Evolutionary conservation across 2,888 invertebrate species (phyloP).

Genomic region (Neelides folsomi): DNA sequence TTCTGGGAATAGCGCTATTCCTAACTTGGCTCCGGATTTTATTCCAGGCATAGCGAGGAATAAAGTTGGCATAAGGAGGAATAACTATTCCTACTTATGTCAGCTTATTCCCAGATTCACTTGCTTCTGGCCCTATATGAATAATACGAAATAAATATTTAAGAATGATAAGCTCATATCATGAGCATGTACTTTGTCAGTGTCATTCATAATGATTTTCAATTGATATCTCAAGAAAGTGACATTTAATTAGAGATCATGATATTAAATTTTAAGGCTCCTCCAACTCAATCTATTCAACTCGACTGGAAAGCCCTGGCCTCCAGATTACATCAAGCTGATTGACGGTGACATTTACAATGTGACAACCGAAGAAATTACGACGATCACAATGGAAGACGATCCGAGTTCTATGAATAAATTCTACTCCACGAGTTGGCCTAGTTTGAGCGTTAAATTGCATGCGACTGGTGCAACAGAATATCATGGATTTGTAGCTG

Average conservation of each 20-base stretch:
- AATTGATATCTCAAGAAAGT: not conserved
- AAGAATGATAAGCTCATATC: no score
- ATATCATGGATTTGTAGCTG: conserved; percentile 92
- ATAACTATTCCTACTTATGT: no score
- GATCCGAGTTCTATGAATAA: conserved; percentile 42
- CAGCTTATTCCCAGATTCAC: no score
- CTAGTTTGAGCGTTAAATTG: conserved; percentile 74
- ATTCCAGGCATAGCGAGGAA: no score
- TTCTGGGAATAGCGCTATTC: no score
- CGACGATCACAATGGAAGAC: conserved; percentile 32
- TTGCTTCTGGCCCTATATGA: no score
- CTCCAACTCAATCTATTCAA: conserved; percentile 86
- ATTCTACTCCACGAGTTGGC: conserved; percentile 58
- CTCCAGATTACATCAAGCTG: conserved; percentile 68
- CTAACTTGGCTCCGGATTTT: no score
- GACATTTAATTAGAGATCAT: not conserved
- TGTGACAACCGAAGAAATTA: conserved; percentile 57
- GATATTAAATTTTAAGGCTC: conserved; percentile 43
- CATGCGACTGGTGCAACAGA: conserved; percentile 90
- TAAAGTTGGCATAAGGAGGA: no score
- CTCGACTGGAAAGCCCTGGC: conserved; percentile 64
- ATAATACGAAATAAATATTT: no score
- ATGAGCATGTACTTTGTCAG: no score
- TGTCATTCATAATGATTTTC: conserved; percentile 3
- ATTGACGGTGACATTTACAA: conserved; percentile 91